Conservation (phyloP, 2,888 invertebrate species). For the Ischnus inquisitorius region DNA sequence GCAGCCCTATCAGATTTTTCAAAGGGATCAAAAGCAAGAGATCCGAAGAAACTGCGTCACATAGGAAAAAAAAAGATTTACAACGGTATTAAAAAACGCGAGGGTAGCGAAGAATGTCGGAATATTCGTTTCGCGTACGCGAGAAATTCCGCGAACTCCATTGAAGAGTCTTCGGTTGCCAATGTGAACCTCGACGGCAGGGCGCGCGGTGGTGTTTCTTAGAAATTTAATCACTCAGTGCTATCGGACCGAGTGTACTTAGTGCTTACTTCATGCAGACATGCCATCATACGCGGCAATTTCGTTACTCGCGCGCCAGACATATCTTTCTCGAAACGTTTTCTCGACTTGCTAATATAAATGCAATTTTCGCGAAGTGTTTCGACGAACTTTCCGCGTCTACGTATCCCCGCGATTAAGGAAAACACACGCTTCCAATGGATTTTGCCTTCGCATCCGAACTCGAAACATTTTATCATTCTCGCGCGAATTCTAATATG, state of each 20-base stretch:
- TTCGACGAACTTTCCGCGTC: constrained; percentile 31
- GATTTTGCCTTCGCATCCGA: constrained; percentile 28
- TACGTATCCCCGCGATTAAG: not conserved
- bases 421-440: constrained; percentile 29
- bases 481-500: constrained; percentile 56
- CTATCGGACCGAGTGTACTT: not conserved
- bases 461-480: constrained; percentile 33
- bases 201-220: constrained; percentile 12
- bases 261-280: not conserved
- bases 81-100: not conserved
- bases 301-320: not conserved
- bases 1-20: no score
- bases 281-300: constrained; percentile 3
- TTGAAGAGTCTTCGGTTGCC: not conserved
- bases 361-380: constrained; percentile 50
- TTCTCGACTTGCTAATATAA: constrained; percentile 9
- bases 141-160: not conserved
- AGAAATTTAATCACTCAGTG: constrained; percentile 34
- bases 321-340: constrained; percentile 8
- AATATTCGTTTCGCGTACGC: not conserved
- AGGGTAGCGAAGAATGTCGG: not conserved
- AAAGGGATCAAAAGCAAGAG: no score
- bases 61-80: no score
- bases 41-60: no score
- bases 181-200: not conserved